phyloP scores from a whole-genome alignment of 2,113 vertebrate genomes.

The Axis porcinus region DNA sequence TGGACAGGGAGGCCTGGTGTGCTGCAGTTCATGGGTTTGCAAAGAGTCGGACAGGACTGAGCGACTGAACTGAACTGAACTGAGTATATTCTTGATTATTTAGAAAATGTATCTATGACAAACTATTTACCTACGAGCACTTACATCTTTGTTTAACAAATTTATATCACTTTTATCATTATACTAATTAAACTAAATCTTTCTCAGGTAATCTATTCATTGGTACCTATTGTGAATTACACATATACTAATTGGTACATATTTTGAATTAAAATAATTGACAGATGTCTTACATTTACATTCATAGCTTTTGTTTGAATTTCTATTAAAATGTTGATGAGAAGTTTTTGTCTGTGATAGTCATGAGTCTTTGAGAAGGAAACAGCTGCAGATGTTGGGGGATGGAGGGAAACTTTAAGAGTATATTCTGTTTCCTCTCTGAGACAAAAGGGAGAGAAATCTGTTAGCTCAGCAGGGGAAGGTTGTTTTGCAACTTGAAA shows the following conservation, averaged over 20 bases:
- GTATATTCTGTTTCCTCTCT: slow-evolving; percentile 53
- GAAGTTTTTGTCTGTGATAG: slow-evolving; percentile 22
- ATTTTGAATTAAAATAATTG: background rate
- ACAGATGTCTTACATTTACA: background rate
- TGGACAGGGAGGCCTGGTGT: background rate
- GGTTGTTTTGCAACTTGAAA: slow-evolving; percentile 35
- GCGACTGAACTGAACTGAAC: background rate
- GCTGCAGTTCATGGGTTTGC: background rate
- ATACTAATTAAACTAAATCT: background rate
- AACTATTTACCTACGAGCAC: background rate
- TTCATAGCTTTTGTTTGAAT: slow-evolving; percentile 27
- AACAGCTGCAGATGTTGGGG: slow-evolving; percentile 53
- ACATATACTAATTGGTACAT: background rate
- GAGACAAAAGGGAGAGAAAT: slow-evolving; percentile 58
- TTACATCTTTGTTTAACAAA: background rate
- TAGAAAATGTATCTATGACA: background rate
- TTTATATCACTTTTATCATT: background rate
- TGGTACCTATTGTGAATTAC: background rate
- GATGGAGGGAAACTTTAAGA: slow-evolving; percentile 42
- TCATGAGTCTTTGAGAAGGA: slow-evolving; percentile 26
- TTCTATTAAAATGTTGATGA: slow-evolving; percentile 27
- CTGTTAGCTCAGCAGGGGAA: slow-evolving; percentile 44
- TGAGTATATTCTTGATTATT: background rate
- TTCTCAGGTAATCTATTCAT: background rate
- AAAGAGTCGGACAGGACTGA: background rate